Base-by-base conservation (phyloP, 2,888 invertebrate genomes). In the Pollenia angustigena region DNA sequence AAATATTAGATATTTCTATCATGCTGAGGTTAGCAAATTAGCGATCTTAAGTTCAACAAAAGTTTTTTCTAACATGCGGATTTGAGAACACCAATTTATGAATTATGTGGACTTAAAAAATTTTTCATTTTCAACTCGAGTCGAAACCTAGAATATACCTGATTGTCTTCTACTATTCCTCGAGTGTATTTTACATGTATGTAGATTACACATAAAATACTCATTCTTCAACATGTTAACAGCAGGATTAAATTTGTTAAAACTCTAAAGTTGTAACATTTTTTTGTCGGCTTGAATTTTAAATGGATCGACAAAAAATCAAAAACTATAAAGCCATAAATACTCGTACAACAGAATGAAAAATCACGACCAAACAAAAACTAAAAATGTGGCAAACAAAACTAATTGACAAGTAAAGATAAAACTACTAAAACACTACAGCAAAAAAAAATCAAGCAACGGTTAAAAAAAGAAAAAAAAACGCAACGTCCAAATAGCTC, bases 361-460 rank as follows among this genome's bases (percentile, higher is more conserved):
- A 80, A 80, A 69, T 80, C 74, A 75, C 69, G 40, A 74, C 54
- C 68, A 76, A 18, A 52, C n/a, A 62, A 62, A 66, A 83, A 71
- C 11, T 64, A 10, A 18, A 50, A 84, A 74, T 54, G 46, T 85
- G 44, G 48, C 52, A 74, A 75, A 50, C 68, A 23, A 81, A 85
- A 75, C 81, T 64, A 81, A 81, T 85, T 85, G 75, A 81, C 81
- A 75, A 64, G 74, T 48, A 40, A 54, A 80, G 64, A 80, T 62
- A 81, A 69, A 75, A 69, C 14, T 42, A 12, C 58, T 44, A 75
- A 42, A 62, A 48, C n/a, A 18, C 32, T 69, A 54, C 16, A 62
- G 52, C 23, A 52, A 64, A 71, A 54, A 64, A 42, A 71, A 18
- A n/a, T 4, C 6, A 23, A n/a, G 23, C 16, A 54, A 46, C 32